Evolutionary conservation across 2,888 invertebrate species (phyloP).

Genomic region (Ellobium chinense): DNA sequence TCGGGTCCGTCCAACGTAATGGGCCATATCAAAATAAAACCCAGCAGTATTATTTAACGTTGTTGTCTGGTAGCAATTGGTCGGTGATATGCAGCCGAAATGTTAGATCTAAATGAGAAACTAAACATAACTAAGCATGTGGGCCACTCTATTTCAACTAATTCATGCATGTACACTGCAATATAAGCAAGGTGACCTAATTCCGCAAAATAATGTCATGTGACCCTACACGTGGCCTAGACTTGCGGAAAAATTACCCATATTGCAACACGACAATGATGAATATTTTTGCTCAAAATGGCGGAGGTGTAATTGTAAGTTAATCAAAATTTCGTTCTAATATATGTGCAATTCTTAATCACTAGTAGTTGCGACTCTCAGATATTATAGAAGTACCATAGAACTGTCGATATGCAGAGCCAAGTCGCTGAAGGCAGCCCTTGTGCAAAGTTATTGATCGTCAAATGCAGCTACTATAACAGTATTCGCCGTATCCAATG

Average conservation of each 20-base stretch:
- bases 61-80: not conserved
- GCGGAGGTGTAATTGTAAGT: constrained; percentile 71
- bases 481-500: constrained; percentile 24
- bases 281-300: constrained; percentile 67
- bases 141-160: too few relatives aligned
- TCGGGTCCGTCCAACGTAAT: not conserved
- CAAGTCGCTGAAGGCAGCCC: not conserved
- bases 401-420: constrained; percentile 24
- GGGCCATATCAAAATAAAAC: not conserved
- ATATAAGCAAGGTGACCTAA: constrained; percentile 27
- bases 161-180: not conserved
- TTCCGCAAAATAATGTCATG: constrained; percentile 47
- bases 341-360: constrained; percentile 18
- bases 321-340: constrained; percentile 30
- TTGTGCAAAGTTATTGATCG: constrained; percentile 40
- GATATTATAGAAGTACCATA: constrained; percentile 34
- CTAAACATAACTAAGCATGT: too few relatives aligned
- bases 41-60: too few relatives aligned
- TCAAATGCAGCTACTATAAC: constrained; percentile 35
- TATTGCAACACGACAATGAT: constrained; percentile 52
- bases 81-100: not conserved
- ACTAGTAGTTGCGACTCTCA: constrained; percentile 39
- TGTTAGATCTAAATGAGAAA: not conserved
- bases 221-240: constrained; percentile 56
- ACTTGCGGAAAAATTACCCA: constrained; percentile 52